Base-by-base conservation (phyloP, 1,140 invertebrate genomes). In the Eubasilissa regina region DNA sequence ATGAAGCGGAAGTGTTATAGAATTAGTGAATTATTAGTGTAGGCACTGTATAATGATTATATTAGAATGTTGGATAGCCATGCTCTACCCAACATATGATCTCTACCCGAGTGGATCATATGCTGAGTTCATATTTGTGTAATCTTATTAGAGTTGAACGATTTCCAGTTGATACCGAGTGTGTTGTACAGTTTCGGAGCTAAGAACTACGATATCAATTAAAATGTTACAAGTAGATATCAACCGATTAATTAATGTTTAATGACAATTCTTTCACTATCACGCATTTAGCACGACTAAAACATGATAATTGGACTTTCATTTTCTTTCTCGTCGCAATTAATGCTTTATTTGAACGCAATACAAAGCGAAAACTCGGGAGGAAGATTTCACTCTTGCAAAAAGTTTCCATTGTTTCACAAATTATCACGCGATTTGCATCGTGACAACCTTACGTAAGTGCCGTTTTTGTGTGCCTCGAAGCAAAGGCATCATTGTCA, bases 311-410 rank as follows among this genome's bases (percentile, higher is more conserved):
- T n/a, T 6, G 0, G 3, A 58, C 55, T 58, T 58, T 58, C 55
- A 15, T 58, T 58, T 58, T 58, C 55, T 21, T 58, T 58, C 17
- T 10, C 55, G 17, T 58, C 8, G 55, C 55, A 11, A 58, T 58
- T 19, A 21, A 19, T 19, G 17, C 21, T 10, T 58, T 21, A 56
- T 56, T 56, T 56, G 0, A 17, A 17, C 53, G 53, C 11, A 17
- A 58, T 11, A 58, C 17, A 21, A 10, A 19, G 55, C 17, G 17
- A 19, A 19, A 58, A 21, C 55, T 58, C 55, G n/a, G 0, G 51
- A 56, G n/a, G 55, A 58, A 58, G 55, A 58, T 58, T 58, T 58
- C 55, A 58, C 55, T 58, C 55, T 19, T 15, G 21, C 55, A 58
- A 58, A 58, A 58, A 58, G 17, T 21, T 55, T 9, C 8, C n/a